A percentile compares a stretch with the other conserved stretches of the same genome.
phyloP scores from a whole-genome alignment of 1,140 invertebrate species.

The Pectinophora gossypiella region DNA sequence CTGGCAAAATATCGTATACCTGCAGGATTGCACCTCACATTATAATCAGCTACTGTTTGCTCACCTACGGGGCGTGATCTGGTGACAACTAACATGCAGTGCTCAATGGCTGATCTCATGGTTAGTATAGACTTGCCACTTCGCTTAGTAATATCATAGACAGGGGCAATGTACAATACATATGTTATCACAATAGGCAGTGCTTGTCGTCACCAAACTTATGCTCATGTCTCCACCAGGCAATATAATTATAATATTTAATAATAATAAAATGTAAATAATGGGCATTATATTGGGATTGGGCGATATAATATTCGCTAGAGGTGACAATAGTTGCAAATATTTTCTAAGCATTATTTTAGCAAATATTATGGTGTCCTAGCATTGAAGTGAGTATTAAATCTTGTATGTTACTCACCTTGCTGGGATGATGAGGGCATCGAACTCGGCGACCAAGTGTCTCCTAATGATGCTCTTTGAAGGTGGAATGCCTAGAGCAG shows the following conservation, averaged over 20 bases:
- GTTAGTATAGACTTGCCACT: no score
- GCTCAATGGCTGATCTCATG: slow-evolving; percentile 13
- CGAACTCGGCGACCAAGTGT: slow-evolving; percentile 92
- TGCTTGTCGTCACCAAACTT: slow-evolving; percentile 14
- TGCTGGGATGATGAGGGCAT: slow-evolving; percentile 91
- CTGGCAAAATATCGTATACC: slow-evolving; percentile 88
- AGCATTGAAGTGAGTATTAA: slow-evolving; percentile 5
- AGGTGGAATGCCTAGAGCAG: slow-evolving; percentile 92
- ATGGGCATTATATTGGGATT: neutral
- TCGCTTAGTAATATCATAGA: neutral
- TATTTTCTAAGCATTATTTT: neutral
- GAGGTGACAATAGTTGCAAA: slow-evolving; percentile 7
- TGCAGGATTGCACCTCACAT: slow-evolving; percentile 76
- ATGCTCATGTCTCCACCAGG: neutral
- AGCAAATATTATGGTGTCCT: slow-evolving; percentile 31
- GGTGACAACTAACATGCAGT: slow-evolving; percentile 53
- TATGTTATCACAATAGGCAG: slow-evolving; percentile 12
- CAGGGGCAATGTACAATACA: neutral
- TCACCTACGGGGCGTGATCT: slow-evolving; percentile 49
- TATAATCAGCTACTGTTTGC: slow-evolving; percentile 71
- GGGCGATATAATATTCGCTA: slow-evolving; percentile 11
- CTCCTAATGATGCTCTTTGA: slow-evolving; percentile 94
- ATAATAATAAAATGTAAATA: neutral
- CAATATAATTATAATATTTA: no score
- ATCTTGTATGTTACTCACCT: slow-evolving; percentile 82